Percentiles rank a stretch among this genome's conserved stretches.
Evolutionary conservation across 1,140 invertebrate genomes (phyloP).

Genomic region (Hypsibius dujardini): DNA sequence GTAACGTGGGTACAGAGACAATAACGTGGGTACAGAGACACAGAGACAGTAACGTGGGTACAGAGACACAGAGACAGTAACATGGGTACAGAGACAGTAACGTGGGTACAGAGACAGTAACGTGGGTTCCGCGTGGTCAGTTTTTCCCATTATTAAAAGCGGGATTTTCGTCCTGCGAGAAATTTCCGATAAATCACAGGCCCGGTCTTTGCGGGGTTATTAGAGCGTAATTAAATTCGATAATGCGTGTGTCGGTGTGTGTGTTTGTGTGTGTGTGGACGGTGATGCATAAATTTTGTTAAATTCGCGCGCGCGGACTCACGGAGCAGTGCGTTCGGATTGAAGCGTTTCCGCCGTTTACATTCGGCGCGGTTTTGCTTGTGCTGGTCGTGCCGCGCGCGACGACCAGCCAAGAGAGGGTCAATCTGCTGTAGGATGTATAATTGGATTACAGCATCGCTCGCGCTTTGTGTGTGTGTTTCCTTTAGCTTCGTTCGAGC

Average conservation of each 20-base stretch:
- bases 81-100: too few species aligned
- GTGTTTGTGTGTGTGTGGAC: too few species aligned
- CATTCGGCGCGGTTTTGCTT: neutral
- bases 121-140: neutral
- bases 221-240: conserved; percentile 17
- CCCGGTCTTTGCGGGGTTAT: neutral
- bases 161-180: neutral
- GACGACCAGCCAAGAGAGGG: too few species aligned
- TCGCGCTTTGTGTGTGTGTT: too few species aligned
- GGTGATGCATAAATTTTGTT: conserved; percentile 12
- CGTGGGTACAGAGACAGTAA: neutral
- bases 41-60: too few species aligned
- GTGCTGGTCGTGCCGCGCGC: too few species aligned
- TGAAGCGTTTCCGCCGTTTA: conserved; percentile 8
- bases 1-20: too few species aligned
- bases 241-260: neutral
- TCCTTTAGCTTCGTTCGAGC: too few species aligned
- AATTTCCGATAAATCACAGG: neutral
- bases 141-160: conserved; percentile 10
- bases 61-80: too few species aligned
- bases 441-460: conserved; percentile 2
- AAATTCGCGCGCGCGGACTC: too few species aligned
- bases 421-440: neutral
- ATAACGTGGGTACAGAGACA: too few species aligned
- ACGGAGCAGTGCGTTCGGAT: too few species aligned